A percentile compares a stretch with the other conserved stretches of the same genome.
Conservation (phyloP, 2,797 vertebrate genomes). For the Remorina albescens region DNA sequence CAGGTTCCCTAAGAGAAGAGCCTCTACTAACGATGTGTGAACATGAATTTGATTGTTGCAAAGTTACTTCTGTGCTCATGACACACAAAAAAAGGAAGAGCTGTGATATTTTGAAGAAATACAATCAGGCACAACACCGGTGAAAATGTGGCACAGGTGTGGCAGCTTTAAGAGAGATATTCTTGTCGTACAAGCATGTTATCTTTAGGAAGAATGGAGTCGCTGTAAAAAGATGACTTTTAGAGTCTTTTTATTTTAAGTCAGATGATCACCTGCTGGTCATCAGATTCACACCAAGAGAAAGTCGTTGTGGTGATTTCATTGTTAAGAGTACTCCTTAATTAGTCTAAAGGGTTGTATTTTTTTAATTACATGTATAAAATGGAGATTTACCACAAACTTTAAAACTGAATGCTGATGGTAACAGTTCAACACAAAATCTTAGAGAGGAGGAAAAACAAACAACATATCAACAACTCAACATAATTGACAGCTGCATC, state of each 20-base stretch:
- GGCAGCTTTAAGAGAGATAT: not conserved
- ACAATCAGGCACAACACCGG: not conserved
- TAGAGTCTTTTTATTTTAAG: not conserved
- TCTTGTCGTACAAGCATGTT: not conserved
- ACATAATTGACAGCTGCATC: slow-evolving; percentile 86
- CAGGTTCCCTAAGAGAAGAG: slow-evolving; percentile 25
- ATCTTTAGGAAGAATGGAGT: not conserved
- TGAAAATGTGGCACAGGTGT: not conserved
- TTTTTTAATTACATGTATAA: slow-evolving; percentile 64
- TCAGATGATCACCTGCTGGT: slow-evolving; percentile 35
- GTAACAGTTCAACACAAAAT: slow-evolving; percentile 67
- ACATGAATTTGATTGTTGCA: not conserved
- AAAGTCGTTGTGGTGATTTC: slow-evolving; percentile 41
- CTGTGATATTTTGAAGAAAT: not conserved
- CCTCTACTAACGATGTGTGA: not conserved
- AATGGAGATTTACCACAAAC: slow-evolving; percentile 70
- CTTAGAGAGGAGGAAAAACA: slow-evolving; percentile 63
- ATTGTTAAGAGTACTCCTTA: slow-evolving; percentile 58
- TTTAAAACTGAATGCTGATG: slow-evolving; percentile 73
- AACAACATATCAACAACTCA: slow-evolving; percentile 79
- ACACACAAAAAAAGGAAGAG: slow-evolving; percentile 1
- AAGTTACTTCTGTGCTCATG: slow-evolving; percentile 8
- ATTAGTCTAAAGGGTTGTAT: slow-evolving; percentile 61
- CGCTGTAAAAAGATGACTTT: not conserved
- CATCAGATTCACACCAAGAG: slow-evolving; percentile 22